Evolutionary conservation across 2,888 invertebrate genomes (phyloP).

Genomic region (Drosophila paucipuncta): DNA sequence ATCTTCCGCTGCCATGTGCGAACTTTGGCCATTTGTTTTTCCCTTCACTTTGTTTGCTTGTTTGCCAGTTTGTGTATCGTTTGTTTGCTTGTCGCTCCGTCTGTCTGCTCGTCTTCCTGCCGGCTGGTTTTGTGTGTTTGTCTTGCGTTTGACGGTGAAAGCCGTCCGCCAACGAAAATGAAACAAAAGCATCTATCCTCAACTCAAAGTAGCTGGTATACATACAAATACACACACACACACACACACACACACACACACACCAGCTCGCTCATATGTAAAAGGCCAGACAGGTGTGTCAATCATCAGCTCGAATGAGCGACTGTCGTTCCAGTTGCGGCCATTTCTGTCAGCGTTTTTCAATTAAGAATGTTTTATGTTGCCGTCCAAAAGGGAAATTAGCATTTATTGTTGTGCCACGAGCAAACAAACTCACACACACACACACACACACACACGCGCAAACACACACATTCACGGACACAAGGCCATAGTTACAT

Average conservation of each 20-base stretch:
- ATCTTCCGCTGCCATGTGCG: constrained; percentile 45
- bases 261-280: not conserved
- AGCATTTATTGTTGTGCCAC: constrained; percentile 75
- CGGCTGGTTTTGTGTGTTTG: constrained; percentile 52
- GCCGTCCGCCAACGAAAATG: constrained; percentile 25
- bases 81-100: constrained; percentile 34
- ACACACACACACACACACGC: constrained; percentile 17
- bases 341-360: constrained; percentile 73
- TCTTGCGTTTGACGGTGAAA: constrained; percentile 53
- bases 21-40: constrained; percentile 70
- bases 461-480: constrained; percentile 16
- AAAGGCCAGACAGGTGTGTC: constrained; percentile 19
- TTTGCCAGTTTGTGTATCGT: constrained; percentile 52
- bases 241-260: not conserved
- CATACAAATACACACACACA: constrained; percentile 1
- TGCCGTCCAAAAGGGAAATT: constrained; percentile 69
- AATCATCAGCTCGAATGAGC: constrained; percentile 34
- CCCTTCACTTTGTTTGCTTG: constrained; percentile 47
- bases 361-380: constrained; percentile 74
- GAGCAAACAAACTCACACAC: constrained; percentile 12
- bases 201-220: constrained; percentile 70
- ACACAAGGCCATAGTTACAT: constrained; percentile 22
- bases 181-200: constrained; percentile 50
- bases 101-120: not conserved
- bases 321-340: constrained; percentile 22